phyloP scores from a whole-genome alignment of 1,140 invertebrate genomes.

The Sitophilus oryzae region DNA sequence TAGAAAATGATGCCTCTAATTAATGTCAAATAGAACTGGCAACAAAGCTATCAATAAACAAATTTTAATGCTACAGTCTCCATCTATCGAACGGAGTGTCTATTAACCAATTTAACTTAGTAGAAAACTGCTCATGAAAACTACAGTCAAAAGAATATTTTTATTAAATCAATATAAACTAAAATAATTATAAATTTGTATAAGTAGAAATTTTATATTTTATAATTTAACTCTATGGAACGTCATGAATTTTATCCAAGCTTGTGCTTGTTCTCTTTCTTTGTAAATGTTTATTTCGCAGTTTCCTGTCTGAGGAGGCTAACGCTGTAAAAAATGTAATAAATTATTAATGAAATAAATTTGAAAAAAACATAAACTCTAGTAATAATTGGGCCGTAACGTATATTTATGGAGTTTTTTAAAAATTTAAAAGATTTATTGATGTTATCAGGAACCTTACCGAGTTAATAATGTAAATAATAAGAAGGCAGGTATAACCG shows the following conservation, averaged over 20 bases:
- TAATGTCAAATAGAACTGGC: no score
- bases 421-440: no score
- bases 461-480: no score
- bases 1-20: background rate
- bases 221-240: background rate
- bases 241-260: background rate
- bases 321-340: constrained; percentile 4
- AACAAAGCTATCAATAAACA: background rate
- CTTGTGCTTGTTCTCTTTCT: constrained; percentile 3
- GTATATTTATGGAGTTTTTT: no score
- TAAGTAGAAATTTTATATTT: background rate
- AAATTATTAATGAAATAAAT: background rate
- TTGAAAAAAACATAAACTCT: background rate
- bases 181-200: no score
- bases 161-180: no score
- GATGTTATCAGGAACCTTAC: no score
- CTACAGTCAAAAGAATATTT: no score
- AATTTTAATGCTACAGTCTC: background rate
- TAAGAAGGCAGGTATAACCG: no score
- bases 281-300: background rate
- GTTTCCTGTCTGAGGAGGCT: background rate
- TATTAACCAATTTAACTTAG: no score
- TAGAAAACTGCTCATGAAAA: no score
- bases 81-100: background rate
- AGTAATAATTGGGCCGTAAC: background rate